Evolutionary conservation across 2,797 vertebrate genomes (phyloP), one percentile per base, ranked within the genome.

Genomic region (Falco concolor): DNA sequence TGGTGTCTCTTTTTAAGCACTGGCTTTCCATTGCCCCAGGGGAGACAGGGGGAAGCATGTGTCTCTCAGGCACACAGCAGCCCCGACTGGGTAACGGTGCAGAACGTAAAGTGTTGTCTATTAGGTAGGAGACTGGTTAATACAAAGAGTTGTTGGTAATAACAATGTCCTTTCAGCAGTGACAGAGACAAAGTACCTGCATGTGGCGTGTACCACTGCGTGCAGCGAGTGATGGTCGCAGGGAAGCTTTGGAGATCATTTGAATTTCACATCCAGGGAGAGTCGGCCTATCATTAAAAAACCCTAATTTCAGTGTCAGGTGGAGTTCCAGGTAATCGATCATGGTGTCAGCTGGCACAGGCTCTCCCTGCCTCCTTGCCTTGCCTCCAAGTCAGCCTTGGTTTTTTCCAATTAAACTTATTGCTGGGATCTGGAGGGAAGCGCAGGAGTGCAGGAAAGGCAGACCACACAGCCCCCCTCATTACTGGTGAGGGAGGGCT

Each of bases 131-230:
- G 98, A 99, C 98, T 98, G 98, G 98, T 98, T 99, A 99, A 99
- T 99, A 98, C 98, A 99, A 98, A 98, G 98, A 98, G 98, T 98
- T 98, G 98, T 98, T 98, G 98, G 98, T 99, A 99, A 99, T 99
- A 99, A 99, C 98, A 99, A 99, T 99, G 98, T 99, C 98, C 98
- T 98, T 98, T 98, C 98, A 98, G 97, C 94, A 93, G 97, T 99
- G 99, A 99, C 99, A 99, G 98, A 99, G 99, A 99, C 98, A 99
- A 99, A 99, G 99, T 98, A 98, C 98, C 98, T 98, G 98, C 98
- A 96, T 98, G 98, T 98, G 98, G 98, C 98, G 98, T 98, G 98
- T 98, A 98, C 98, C 98, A 98, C 98, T 98, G 98, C 97, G 93
- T 96, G 98, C 98, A 98, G 98, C 98, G 95, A 98, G 98, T 98